Evolutionary conservation across 2,113 vertebrate genomes (phyloP), one percentile per base, ranked within the genome.

Genomic region (Protomyctophum bolini): DNA sequence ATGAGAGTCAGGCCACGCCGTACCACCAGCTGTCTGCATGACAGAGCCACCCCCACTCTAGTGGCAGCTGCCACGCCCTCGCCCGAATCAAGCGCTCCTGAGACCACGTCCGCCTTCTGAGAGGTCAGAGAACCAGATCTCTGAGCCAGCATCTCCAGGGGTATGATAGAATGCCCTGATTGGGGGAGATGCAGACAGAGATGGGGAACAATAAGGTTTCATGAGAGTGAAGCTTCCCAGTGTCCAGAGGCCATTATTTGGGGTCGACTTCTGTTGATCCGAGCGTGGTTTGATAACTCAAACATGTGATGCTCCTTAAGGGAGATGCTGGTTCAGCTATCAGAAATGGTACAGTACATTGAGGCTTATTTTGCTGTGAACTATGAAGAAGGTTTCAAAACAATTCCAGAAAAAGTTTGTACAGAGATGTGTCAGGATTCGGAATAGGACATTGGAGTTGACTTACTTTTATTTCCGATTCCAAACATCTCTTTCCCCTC

Each of bases 11-110:
- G 81, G 41, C 91, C 84, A 46, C 84, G 82, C 10, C 89, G 81
- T 4, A 92, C 56, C 33, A 88, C 65, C 72, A 93, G 89, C 81
- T 92, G 90, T 59, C 70, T 81, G 80, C 73, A 51, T 14, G 86
- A 84, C 72, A 91, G 75, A 33, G 70, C 56, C 3, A 4, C 5
- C 2, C 61, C 79, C 66, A 55, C 66, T 2, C 29, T 66, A 15
- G 65, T n/a, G 11, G 41, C 67, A 2, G 21, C 28, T 10, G 58
- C 46, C 56, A 8, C 10, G 6, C 68, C 68, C 12, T 76, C 78
- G 68, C 41, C 80, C 57, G 54, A 60, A 14, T 1, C 6, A 2
- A 63, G 58, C 0, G 0, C 63, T 15, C 88, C 83, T 71, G 47
- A 47, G 15, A 76, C 82, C 7, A 49, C 14, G n/a, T 14, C 74